These are phyloP conservation scores for Sorex maritimensis DNA, from an alignment of 2,797 vertebrate genomes.

Conservation along the genomic window DNA sequence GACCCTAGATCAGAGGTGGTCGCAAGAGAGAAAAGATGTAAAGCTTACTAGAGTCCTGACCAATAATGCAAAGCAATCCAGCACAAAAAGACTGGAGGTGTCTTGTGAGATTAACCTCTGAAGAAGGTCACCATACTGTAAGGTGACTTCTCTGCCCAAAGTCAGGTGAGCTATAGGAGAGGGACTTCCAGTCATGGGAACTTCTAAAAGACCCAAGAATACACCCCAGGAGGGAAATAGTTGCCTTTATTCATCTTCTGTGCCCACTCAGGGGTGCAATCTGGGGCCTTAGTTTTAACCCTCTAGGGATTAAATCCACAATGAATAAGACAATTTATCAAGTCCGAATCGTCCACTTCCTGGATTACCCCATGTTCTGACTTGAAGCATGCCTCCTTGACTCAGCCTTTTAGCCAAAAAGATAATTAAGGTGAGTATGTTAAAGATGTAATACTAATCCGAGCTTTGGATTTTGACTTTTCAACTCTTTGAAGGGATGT, in stretches of 20 bases:
- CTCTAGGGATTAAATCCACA: slow-evolving; percentile 42
- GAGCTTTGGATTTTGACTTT: slow-evolving; percentile 60
- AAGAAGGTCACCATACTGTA: background rate
- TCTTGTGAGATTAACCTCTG: slow-evolving; percentile 4
- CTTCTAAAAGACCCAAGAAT: slow-evolving; percentile 33
- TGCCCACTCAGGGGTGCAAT: background rate
- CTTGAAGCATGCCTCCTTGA: background rate
- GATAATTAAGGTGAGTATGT: background rate
- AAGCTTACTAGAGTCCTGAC: background rate
- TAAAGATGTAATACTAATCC: slow-evolving; percentile 48
- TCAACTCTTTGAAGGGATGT: slow-evolving; percentile 7
- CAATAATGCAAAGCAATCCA: background rate
- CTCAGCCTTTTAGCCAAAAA: slow-evolving; percentile 31
- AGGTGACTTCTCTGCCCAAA: slow-evolving; percentile 8
- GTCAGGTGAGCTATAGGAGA: slow-evolving; percentile 4
- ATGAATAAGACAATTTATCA: slow-evolving; percentile 25
- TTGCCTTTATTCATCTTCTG: slow-evolving; percentile 45
- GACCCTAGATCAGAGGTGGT: background rate
- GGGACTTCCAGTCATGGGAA: background rate
- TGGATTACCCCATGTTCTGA: background rate
- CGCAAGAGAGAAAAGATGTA: background rate
- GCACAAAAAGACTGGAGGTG: background rate
- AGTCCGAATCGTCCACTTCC: slow-evolving; percentile 25
- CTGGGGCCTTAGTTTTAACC: background rate
- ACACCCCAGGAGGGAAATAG: background rate